These are phyloP conservation scores for Choristoneura rosaceana DNA, from an alignment of 2,888 invertebrate species.

Conservation along the genomic window DNA sequence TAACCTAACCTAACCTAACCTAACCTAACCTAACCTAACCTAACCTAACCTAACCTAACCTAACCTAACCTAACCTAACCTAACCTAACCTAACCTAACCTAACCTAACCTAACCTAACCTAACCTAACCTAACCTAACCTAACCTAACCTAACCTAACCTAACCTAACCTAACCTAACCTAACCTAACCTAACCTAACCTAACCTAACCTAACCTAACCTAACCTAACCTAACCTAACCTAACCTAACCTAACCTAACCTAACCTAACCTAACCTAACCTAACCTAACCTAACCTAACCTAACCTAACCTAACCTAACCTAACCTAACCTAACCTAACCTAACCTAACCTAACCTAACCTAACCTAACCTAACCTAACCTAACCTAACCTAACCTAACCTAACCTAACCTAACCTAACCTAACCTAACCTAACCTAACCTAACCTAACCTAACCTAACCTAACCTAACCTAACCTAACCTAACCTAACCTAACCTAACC, in stretches of 20 bases:
- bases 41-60: too few species aligned
- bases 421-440: conserved; percentile 24
- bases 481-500: conserved; percentile 24
- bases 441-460: conserved; percentile 23
- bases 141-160: too few species aligned
- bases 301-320: conserved; percentile 26
- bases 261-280: conserved; percentile 11
- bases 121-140: too few species aligned
- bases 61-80: too few species aligned
- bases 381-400: conserved; percentile 22
- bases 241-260: not conserved
- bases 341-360: conserved; percentile 23
- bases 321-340: conserved; percentile 22
- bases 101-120: too few species aligned
- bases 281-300: conserved; percentile 14
- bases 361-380: conserved; percentile 23
- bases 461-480: conserved; percentile 24
- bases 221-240: conserved; percentile 6
- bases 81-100: too few species aligned
- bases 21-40: too few species aligned
- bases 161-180: too few species aligned
- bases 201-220: conserved; percentile 9
- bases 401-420: conserved; percentile 24
- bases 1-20: too few species aligned
- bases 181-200: conserved; percentile 15